A percentile compares a stretch with the other conserved stretches of the same genome.
These are phyloP conservation scores for Pogonognathellus flavescens DNA, from an alignment of 1,140 invertebrate species.

Conservation along the genomic window DNA sequence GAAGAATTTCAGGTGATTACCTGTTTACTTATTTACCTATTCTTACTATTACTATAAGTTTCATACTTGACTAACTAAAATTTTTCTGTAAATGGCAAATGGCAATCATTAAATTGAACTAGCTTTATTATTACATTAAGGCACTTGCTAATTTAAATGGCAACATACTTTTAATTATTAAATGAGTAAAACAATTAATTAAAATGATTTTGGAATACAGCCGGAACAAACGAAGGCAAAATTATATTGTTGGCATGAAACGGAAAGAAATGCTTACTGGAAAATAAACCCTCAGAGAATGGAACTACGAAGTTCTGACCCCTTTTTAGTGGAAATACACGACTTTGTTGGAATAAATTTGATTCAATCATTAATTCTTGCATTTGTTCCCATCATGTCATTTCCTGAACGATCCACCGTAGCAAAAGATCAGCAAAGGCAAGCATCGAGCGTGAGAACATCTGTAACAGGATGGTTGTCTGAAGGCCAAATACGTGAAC, in stretches of 20 bases:
- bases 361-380: neutral
- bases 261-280: slow-evolving; percentile 44
- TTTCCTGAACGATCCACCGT: neutral
- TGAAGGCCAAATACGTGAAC: neutral
- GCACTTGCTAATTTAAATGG: too few species aligned
- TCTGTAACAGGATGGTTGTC: slow-evolving; percentile 14
- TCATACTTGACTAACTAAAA: too few species aligned
- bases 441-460: neutral
- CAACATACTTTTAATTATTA: too few species aligned
- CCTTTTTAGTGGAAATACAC: slow-evolving; percentile 45
- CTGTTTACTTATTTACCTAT: too few species aligned
- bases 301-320: slow-evolving; percentile 15
- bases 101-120: too few species aligned
- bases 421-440: neutral
- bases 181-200: too few species aligned
- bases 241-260: slow-evolving; percentile 54
- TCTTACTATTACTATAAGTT: too few species aligned
- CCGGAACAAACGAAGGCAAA: neutral
- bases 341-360: slow-evolving; percentile 17
- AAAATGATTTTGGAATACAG: neutral
- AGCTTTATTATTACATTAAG: too few species aligned
- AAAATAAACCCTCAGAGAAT: slow-evolving; percentile 56
- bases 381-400: neutral
- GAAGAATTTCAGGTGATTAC: slow-evolving; percentile 6
- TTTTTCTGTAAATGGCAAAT: too few species aligned